Evolutionary conservation across 2,113 vertebrate species (phyloP).

Genomic region (Pseudopodoces humilis): DNA sequence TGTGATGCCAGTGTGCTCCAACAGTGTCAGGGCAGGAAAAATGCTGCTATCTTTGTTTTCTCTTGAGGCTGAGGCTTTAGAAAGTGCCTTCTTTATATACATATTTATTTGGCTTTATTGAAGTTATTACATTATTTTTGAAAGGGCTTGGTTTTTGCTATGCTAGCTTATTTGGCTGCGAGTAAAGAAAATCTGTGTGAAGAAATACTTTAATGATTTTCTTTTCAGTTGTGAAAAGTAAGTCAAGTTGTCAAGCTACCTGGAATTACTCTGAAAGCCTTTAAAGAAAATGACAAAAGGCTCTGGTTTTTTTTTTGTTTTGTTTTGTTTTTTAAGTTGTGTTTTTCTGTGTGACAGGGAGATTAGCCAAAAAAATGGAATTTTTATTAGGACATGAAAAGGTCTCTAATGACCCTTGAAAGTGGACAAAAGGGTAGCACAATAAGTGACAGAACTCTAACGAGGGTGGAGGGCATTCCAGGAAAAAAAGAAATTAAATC

Average conservation of each 20-base stretch:
- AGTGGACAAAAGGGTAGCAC: conserved; percentile 46
- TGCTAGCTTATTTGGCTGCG: not conserved
- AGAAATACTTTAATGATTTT: not conserved
- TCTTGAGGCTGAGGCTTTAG: not conserved
- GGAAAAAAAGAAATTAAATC: conserved; percentile 68
- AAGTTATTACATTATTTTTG: not conserved
- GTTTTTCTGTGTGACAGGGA: conserved; percentile 40
- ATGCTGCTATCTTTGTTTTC: not conserved
- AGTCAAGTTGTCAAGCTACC: conserved; percentile 20
- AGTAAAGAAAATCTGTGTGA: not conserved
- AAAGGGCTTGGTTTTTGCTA: not conserved
- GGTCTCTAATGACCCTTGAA: conserved; percentile 64
- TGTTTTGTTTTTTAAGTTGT: conserved; percentile 39
- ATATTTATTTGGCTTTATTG: not conserved
- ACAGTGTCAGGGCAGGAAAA: not conserved
- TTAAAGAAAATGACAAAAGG: conserved; percentile 16
- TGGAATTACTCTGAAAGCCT: conserved; percentile 15
- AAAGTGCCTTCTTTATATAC: not conserved
- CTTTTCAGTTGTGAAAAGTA: conserved; percentile 15
- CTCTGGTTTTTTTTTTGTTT: conserved; percentile 8
- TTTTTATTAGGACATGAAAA: conserved; percentile 62
- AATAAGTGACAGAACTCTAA: conserved; percentile 70
- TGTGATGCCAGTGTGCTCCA: not conserved
- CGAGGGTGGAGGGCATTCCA: conserved; percentile 65
- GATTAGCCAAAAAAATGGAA: conserved; percentile 63